phyloP scores from a whole-genome alignment of 1,140 invertebrate species.

The Bombus consobrinus region DNA sequence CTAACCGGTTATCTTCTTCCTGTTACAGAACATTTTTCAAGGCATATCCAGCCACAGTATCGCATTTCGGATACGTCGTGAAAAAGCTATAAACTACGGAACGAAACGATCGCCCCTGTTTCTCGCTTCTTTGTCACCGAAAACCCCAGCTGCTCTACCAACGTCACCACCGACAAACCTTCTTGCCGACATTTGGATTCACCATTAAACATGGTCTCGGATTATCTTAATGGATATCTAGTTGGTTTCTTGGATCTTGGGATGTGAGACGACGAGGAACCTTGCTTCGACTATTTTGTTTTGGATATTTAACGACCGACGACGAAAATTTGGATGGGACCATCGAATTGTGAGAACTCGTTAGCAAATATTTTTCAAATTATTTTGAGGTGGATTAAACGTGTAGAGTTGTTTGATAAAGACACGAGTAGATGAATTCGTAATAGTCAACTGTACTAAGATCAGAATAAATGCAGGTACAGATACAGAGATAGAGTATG shows the following conservation, averaged over 20 bases:
- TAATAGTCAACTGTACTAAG: too few species aligned
- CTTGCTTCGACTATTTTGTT: neutral
- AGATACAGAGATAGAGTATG: too few species aligned
- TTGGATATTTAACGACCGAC: neutral
- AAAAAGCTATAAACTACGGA: constrained; percentile 63
- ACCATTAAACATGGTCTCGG: constrained; percentile 66
- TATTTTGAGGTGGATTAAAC: neutral
- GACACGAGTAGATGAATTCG: too few species aligned
- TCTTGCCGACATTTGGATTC: constrained; percentile 69
- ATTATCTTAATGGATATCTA: constrained; percentile 73
- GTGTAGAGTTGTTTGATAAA: too few species aligned
- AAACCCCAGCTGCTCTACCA: constrained; percentile 3
- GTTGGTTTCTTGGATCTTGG: constrained; percentile 30
- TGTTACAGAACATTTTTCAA: constrained; percentile 63
- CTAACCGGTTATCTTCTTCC: constrained; percentile 40
- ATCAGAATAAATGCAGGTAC: too few species aligned
- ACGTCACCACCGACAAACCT: constrained; percentile 1
- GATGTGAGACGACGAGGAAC: neutral
- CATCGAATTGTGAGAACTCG: neutral
- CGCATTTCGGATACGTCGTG: constrained; percentile 56
- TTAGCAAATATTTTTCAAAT: neutral
- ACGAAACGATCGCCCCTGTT: constrained; percentile 65
- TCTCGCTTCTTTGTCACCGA: constrained; percentile 59
- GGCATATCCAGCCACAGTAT: constrained; percentile 61
- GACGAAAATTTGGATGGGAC: too few species aligned